A percentile compares a stretch with the other conserved stretches of the same genome.
phyloP scores from a whole-genome alignment of 2,113 vertebrate species.

The Felis chaus region DNA sequence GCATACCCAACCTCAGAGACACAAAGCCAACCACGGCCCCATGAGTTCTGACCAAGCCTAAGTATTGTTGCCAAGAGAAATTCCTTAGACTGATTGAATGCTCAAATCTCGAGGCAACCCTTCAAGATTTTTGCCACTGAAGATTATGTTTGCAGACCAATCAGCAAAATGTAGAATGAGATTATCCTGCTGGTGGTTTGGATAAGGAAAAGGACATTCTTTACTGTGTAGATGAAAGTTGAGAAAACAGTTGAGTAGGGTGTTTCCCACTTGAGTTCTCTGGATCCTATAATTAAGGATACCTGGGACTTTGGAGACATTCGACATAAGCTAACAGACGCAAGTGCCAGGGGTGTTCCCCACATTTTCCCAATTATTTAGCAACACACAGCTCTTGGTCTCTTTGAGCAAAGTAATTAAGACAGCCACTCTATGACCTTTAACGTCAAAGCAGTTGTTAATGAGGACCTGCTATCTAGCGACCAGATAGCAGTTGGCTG shows the following conservation, averaged over 20 bases:
- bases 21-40: conserved; percentile 32
- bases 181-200: conserved; percentile 70
- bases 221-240: conserved; percentile 56
- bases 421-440: neutral
- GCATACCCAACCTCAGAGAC: conserved; percentile 62
- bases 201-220: conserved; percentile 59
- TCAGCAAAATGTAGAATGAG: conserved; percentile 69
- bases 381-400: neutral
- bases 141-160: conserved; percentile 69
- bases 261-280: conserved; percentile 69
- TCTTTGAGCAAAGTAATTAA: conserved; percentile 55
- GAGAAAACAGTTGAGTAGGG: conserved; percentile 44
- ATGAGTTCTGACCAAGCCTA: conserved; percentile 32
- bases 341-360: neutral
- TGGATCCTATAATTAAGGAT: conserved; percentile 62
- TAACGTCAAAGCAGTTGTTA: neutral
- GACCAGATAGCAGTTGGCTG: neutral
- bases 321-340: conserved; percentile 54
- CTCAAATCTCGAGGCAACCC: conserved; percentile 65
- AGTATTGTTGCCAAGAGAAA: conserved; percentile 72
- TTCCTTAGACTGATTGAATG: conserved; percentile 73
- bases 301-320: conserved; percentile 61
- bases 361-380: conserved; percentile 67
- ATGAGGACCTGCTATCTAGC: neutral
- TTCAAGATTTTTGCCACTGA: conserved; percentile 65